Conservation (phyloP, 2,797 vertebrate species). For the Serranus cabrilla region DNA sequence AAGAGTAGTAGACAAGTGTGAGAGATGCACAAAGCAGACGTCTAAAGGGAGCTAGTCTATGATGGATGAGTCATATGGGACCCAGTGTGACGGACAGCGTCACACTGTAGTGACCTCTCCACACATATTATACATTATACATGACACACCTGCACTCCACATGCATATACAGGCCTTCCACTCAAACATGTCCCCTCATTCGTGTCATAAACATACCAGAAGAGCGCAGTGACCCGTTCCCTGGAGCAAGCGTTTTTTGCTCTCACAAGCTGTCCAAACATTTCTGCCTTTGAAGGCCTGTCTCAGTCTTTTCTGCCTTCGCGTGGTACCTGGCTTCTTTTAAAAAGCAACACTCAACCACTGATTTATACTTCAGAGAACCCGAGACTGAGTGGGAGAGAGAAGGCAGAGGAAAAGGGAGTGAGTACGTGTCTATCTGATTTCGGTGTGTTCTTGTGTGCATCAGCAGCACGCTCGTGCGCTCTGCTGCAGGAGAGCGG, state of each 20-base stretch:
- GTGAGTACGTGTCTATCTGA: constrained; percentile 21
- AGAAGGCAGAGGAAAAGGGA: constrained; percentile 14
- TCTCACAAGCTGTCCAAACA: constrained; percentile 67
- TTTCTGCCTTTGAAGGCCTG: constrained; percentile 54
- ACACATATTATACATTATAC: constrained; percentile 55
- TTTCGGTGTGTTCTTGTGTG: constrained; percentile 29
- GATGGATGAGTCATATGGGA: constrained; percentile 43
- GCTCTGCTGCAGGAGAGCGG: constrained; percentile 28
- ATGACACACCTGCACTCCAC: constrained; percentile 47
- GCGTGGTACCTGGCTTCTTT: constrained; percentile 53
- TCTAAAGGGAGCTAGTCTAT: constrained; percentile 17
- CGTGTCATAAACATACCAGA: constrained; percentile 37
- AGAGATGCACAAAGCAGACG: constrained; percentile 22
- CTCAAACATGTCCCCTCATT: constrained; percentile 17
- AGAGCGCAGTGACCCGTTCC: constrained; percentile 47
- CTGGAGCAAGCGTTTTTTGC: constrained; percentile 42
- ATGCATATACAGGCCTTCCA: constrained; percentile 35
- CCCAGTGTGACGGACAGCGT: constrained; percentile 48
- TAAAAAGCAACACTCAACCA: constrained; percentile 50
- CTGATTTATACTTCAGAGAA: constrained; percentile 61
- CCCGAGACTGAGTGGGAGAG: constrained; percentile 42
- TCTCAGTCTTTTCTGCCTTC: constrained; percentile 48
- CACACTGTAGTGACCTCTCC: constrained; percentile 41
- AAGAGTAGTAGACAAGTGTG: constrained; percentile 12
- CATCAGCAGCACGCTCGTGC: constrained; percentile 5